Base-by-base conservation (phyloP, 2,888 invertebrate genomes). In the Deroplatys truncata region DNA sequence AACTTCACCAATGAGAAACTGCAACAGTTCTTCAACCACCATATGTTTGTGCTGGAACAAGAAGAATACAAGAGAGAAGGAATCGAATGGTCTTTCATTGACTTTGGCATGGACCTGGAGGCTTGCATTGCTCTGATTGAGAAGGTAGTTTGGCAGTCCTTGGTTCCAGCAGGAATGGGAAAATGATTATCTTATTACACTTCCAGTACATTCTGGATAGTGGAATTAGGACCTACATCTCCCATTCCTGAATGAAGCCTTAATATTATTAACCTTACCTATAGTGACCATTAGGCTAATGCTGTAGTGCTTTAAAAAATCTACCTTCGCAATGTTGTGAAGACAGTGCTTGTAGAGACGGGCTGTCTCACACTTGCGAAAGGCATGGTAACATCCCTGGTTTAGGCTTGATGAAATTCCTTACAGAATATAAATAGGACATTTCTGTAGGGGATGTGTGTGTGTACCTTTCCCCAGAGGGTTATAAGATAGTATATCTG, bases 1-100 rank as follows among this genome's bases (percentile, higher is more conserved):
- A 99, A 99, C 96, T 99, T 99, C 95, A 99, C 99, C 94, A 99
- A 99, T 94, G 99, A 99, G 95, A 98, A 99, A 95, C 96, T 99
- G 92, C 99, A 99, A 95, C 99, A 99, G 95, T 99, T 99, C 96
- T 99, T 99, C 97, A 99, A 99, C 95, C 99, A 99, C 94, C 97
- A 98, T 97, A 99, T 99, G 99, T 99, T 99, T 95, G 99, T 99
- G 92, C 95, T 99, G 94, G 99, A 99, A 95, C 99, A 99, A 96
- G 99, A 99, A 95, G 99, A 99, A 94, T 99, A 99, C 95, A 98
- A 98, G 93, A 96, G 95, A 93, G 99, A 99, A 95, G 99, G 99
- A 93, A 99, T 99, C 95, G 96, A 97, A 93, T 99, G 99, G 99
- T 97, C 96, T 94, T 99, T 99, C 95, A 99, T 99, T 95, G 99